Base-by-base conservation (phyloP, 2,888 invertebrate genomes). In the Andrena trimmerana region DNA sequence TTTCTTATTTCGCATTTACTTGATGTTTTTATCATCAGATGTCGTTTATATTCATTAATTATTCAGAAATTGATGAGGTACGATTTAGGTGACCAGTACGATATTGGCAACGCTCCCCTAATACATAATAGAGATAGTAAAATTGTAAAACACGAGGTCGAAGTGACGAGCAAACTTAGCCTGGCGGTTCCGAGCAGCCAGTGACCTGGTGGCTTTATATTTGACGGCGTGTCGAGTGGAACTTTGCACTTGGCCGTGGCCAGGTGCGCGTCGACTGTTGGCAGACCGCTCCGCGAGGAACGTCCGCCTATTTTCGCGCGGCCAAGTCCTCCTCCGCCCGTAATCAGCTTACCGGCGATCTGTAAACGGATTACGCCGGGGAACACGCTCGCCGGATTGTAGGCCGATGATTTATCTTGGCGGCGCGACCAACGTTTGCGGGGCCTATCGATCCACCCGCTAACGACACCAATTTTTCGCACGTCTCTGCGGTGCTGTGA, bases 261-360 rank as follows among this genome's bases (percentile, higher is more conserved):
- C 20, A 66, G 27, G 24, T 27, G 71, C 16, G 10, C 59, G 24
- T 33, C 24, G 57, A 70, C 68, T 10, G 20, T 65, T 29, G 67
- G 62, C 66, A 31, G 42, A 67, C 42, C 71, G n/a, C 52, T 52
- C 20, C 20, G 57, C 60, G 63, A 16, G 13, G 24, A 36, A 48
- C 13, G 24, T 16, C 63, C 50, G 24, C 1, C 48, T 33, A 36
- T 60, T 65, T 72, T 54, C 48, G 52, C 71, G 31, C 50, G 42
- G 27, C 24, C 33, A 20, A 20, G 20, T 48, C 31, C 57, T 68
- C 54, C 48, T 42, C 67, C 69, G 42, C 66, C 59, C 29, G 62
- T 78, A 74, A 81, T 83, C 83, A 78, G 83, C 81, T 86, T 86
- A 78, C 63, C 83, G 83, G 27, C 62, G 70, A 83, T 83, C 78